Evolutionary conservation across 2,888 invertebrate genomes (phyloP).

Genomic region (Cryptophagus acutangulus): DNA sequence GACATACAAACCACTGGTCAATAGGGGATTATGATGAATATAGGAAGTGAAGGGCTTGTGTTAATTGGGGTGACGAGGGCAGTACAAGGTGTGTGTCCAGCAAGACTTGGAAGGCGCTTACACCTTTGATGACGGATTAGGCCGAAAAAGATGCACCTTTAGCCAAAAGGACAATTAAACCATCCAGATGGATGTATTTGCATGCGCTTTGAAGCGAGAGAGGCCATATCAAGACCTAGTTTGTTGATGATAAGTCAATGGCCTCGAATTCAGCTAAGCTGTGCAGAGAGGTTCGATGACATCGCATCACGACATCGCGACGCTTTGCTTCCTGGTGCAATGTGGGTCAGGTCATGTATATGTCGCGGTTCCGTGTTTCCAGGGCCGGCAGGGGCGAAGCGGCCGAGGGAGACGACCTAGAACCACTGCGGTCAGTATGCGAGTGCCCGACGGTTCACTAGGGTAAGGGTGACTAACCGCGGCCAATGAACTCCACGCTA

Average conservation of each 20-base stretch:
- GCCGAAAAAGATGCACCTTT: conserved; percentile 8
- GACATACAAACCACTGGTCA: conserved; percentile 36
- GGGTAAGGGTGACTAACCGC: conserved; percentile 50
- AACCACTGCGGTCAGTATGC: conserved; percentile 47
- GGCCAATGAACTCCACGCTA: conserved; percentile 39
- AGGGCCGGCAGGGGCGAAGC: conserved; percentile 29
- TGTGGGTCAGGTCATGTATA: conserved; percentile 37
- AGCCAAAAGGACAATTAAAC: not conserved
- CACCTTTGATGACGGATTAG: conserved; percentile 33
- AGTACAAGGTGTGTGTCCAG: conserved; percentile 41
- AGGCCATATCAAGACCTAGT: conserved; percentile 29
- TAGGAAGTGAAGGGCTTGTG: conserved; percentile 39
- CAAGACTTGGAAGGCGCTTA: conserved; percentile 14
- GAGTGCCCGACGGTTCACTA: conserved; percentile 49
- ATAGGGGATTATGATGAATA: conserved; percentile 37
- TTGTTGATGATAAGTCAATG: conserved; percentile 34
- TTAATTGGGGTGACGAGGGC: conserved; percentile 46
- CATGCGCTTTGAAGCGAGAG: conserved; percentile 2
- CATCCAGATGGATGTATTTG: conserved; percentile 4
- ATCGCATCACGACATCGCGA: conserved; percentile 38
- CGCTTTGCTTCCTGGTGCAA: conserved; percentile 40
- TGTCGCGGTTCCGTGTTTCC: conserved; percentile 35
- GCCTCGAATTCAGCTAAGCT: conserved; percentile 41
- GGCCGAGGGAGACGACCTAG: conserved; percentile 37
- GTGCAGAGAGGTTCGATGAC: conserved; percentile 36